phyloP scores from a whole-genome alignment of 2,888 invertebrate species.

The Neocrepidodera transversa region DNA sequence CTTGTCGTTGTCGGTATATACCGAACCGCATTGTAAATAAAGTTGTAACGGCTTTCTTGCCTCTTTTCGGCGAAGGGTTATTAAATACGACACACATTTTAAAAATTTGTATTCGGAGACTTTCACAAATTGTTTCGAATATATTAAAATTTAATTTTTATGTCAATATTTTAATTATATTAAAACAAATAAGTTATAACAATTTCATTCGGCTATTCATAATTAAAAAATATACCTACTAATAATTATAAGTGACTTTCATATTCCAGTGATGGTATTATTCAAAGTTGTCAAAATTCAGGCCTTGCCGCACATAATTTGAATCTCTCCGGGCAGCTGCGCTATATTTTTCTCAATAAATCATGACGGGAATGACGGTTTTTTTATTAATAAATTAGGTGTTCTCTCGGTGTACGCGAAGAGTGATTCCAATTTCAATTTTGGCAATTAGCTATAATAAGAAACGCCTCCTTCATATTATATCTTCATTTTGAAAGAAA shows the following conservation, averaged over 20 bases:
- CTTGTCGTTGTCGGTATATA: conserved; percentile 20
- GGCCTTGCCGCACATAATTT: conserved; percentile 27
- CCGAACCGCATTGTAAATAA: conserved; percentile 29
- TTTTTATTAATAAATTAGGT: conserved; percentile 35
- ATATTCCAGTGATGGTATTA: conserved; percentile 35
- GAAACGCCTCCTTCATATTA: conserved; percentile 25
- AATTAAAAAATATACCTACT: conserved; percentile 28
- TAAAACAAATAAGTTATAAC: conserved; percentile 8
- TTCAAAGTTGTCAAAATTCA: conserved; percentile 38
- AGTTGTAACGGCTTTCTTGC: conserved; percentile 30
- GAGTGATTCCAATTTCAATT: conserved; percentile 29
- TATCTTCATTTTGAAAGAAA: conserved; percentile 25
- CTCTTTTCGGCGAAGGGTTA: conserved; percentile 29
- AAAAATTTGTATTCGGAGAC: conserved; percentile 22
- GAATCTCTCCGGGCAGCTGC: conserved; percentile 36
- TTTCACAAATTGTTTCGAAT: conserved; percentile 32
- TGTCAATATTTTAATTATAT: conserved; percentile 12
- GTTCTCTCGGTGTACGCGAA: conserved; percentile 24
- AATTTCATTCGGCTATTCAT: conserved; percentile 31
- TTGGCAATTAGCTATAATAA: conserved; percentile 32
- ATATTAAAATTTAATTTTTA: conserved; percentile 26
- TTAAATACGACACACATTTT: conserved; percentile 32
- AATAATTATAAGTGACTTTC: conserved; percentile 37
- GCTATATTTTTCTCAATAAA: conserved; percentile 34
- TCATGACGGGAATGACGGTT: conserved; percentile 35